phyloP scores from a whole-genome alignment of 1,140 invertebrate genomes.

The Scaptomyza hsui region DNA sequence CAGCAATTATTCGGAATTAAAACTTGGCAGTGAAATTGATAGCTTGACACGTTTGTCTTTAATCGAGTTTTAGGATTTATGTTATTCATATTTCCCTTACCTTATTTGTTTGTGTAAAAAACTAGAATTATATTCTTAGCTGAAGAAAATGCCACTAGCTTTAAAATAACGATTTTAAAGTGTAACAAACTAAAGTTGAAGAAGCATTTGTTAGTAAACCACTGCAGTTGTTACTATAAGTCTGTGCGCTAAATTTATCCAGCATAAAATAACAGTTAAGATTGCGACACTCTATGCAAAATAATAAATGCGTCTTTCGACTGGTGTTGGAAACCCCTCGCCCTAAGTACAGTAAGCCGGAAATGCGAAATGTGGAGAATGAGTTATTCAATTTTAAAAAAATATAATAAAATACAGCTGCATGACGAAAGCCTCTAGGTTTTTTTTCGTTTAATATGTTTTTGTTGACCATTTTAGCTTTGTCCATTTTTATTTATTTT shows the following conservation, averaged over 20 bases:
- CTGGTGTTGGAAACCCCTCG: no score
- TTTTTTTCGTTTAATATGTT: no score
- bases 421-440: not conserved
- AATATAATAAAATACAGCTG: constrained; percentile 15
- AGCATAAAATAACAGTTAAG: no score
- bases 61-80: constrained; percentile 7
- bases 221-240: not conserved
- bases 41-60: not conserved
- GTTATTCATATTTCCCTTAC: not conserved
- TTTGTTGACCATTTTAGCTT: constrained; percentile 57
- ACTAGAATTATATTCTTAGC: no score
- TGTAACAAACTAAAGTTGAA: not conserved
- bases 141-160: no score
- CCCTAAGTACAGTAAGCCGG: not conserved
- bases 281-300: constrained; percentile 37
- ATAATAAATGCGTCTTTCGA: constrained; percentile 42
- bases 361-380: constrained; percentile 21
- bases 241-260: not conserved
- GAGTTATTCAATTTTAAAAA: not conserved
- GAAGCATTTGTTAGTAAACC: not conserved
- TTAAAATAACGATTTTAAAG: no score
- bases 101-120: no score
- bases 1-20: not conserved
- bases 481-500: no score
- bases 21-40: not conserved